Percentiles rank a stretch among this genome's conserved stretches.
Evolutionary conservation across 2,888 invertebrate species (phyloP).

Genomic region (Ectemnius lituratus): DNA sequence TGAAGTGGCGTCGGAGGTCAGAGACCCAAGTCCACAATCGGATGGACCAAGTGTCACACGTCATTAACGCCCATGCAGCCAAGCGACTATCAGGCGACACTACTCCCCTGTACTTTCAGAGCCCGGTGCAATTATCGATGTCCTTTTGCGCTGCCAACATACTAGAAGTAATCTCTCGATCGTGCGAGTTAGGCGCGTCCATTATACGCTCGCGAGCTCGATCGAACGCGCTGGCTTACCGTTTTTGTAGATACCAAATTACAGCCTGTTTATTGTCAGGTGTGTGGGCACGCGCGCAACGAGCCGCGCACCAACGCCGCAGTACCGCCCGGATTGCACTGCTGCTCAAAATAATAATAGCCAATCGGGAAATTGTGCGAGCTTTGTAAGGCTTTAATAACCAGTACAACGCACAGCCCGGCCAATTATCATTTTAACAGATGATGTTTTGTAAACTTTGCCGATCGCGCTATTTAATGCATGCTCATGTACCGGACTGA

Average conservation of each 20-base stretch:
- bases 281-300: slow-evolving; percentile 1
- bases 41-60: slow-evolving; percentile 21
- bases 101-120: slow-evolving; percentile 31
- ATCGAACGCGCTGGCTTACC: slow-evolving; percentile 11
- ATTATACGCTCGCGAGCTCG: slow-evolving; percentile 26
- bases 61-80: slow-evolving; percentile 43
- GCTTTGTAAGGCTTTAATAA: neutral
- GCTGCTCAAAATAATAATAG: neutral
- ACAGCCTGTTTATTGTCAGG: slow-evolving; percentile 30
- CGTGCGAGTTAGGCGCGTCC: slow-evolving; percentile 9
- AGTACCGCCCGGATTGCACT: too few species aligned
- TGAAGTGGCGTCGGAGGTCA: neutral
- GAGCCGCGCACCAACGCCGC: too few species aligned
- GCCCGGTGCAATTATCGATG: slow-evolving; percentile 43
- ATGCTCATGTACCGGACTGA: too few species aligned
- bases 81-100: slow-evolving; percentile 25
- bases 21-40: slow-evolving; percentile 11
- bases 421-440: too few species aligned
- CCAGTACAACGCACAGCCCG: too few species aligned
- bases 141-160: slow-evolving; percentile 30
- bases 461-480: too few species aligned
- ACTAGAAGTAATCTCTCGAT: slow-evolving; percentile 16
- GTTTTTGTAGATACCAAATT: slow-evolving; percentile 44
- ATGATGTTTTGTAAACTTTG: too few species aligned
- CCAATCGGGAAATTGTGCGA: neutral